phyloP scores from a whole-genome alignment of 30 jellyfish, hydroid and myxozoan species.

The Morbakka virulenta region DNA sequence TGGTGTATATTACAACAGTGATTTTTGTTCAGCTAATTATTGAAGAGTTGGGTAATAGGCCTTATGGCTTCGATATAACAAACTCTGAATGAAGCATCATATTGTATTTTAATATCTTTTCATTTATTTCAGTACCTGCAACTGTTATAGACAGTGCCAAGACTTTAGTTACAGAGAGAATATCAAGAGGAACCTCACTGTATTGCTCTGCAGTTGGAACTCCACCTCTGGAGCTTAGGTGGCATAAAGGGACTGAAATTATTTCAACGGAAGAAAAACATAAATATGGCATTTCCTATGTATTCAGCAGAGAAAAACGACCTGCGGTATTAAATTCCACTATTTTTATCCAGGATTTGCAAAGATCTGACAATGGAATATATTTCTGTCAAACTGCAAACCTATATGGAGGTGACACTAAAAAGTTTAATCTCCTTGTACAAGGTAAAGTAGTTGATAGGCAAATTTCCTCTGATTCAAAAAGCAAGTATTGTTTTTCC shows the following conservation, averaged over 20 bases:
- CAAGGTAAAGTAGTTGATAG: slow-evolving; percentile 61
- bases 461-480: no score
- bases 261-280: slow-evolving; percentile 17
- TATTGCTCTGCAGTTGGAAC: slow-evolving; percentile 79
- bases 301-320: neutral
- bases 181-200: slow-evolving; percentile 39
- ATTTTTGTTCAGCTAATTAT: no score
- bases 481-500: no score
- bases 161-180: slow-evolving; percentile 25
- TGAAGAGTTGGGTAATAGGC: no score
- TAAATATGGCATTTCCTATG: slow-evolving; percentile 15
- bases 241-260: slow-evolving; percentile 56
- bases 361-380: slow-evolving; percentile 68
- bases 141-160: slow-evolving; percentile 27
- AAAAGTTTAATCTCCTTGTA: slow-evolving; percentile 40
- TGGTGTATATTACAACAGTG: no score
- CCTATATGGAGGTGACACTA: slow-evolving; percentile 67
- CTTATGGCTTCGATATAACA: no score
- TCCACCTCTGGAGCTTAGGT: slow-evolving; percentile 36
- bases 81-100: no score
- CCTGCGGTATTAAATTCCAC: slow-evolving; percentile 68
- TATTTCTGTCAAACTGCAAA: slow-evolving; percentile 70
- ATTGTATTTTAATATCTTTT: neutral
- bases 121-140: slow-evolving; percentile 75
- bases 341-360: slow-evolving; percentile 32